These are phyloP conservation scores for Brotula barbata DNA, from an alignment of 2,797 vertebrate species.

Conservation along the genomic window DNA sequence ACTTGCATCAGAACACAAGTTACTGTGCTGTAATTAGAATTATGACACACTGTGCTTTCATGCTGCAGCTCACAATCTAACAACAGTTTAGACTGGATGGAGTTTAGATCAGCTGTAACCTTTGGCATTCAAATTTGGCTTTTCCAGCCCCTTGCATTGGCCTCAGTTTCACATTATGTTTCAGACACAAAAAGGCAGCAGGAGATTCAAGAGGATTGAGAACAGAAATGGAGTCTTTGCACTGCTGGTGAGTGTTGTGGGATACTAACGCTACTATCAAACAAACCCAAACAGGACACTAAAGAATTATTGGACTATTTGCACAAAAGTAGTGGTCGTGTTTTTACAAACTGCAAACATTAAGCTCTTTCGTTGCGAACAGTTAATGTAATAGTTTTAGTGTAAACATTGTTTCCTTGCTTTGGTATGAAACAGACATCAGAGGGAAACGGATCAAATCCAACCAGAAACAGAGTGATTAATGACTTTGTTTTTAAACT, in stretches of 20 bases:
- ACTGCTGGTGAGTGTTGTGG: constrained; percentile 81
- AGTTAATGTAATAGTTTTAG: too few species aligned
- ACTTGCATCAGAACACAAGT: constrained; percentile 24
- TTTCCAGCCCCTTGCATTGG: constrained; percentile 58
- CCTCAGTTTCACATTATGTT: constrained; percentile 81
- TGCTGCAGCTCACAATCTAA: constrained; percentile 14
- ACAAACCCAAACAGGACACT: constrained; percentile 27
- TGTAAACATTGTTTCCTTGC: neutral
- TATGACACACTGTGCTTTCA: constrained; percentile 12
- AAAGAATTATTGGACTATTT: constrained; percentile 16
- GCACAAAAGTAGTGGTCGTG: constrained; percentile 3
- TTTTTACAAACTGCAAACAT: too few species aligned
- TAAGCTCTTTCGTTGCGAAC: too few species aligned
- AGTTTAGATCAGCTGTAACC: constrained; percentile 19
- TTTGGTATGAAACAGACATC: neutral
- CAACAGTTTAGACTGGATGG: constrained; percentile 1
- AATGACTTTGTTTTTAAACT: constrained; percentile 1
- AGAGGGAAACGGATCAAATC: neutral
- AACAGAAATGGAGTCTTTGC: constrained; percentile 89
- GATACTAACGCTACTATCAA: constrained; percentile 34
- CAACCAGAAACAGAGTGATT: constrained; percentile 7
- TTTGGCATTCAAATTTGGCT: constrained; percentile 34
- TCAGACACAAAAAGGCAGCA: constrained; percentile 89
- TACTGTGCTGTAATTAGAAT: constrained; percentile 19
- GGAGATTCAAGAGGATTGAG: constrained; percentile 89